phyloP scores from a whole-genome alignment of 1,140 invertebrate genomes.

The Drosophila oshimai region DNA sequence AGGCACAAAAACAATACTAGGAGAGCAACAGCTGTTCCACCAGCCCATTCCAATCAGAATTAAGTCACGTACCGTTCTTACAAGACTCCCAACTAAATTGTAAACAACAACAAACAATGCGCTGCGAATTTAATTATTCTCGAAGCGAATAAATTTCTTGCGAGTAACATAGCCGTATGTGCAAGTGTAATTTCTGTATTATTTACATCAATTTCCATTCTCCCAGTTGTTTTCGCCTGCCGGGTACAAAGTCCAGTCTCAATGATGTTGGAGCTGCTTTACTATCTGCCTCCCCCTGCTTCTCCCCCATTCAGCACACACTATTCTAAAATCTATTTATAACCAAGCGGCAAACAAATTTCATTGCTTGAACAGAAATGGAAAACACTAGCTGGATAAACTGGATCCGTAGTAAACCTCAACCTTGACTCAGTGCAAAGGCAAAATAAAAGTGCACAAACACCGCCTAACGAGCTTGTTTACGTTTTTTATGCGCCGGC shows the following conservation, averaged over 20 bases:
- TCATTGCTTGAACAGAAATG: constrained; percentile 6
- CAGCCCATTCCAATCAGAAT: constrained; percentile 50
- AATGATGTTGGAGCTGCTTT: constrained; percentile 3
- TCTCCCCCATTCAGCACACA: background rate
- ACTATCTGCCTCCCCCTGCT: background rate
- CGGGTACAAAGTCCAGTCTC: constrained; percentile 42
- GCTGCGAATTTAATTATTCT: background rate
- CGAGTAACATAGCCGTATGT: background rate
- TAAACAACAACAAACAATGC: constrained; percentile 26
- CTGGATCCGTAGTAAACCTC: constrained; percentile 30
- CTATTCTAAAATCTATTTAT: constrained; percentile 33
- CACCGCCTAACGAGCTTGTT: constrained; percentile 70
- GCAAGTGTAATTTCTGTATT: background rate
- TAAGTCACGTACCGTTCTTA: constrained; percentile 22
- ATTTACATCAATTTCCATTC: constrained; percentile 15
- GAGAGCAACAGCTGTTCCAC: constrained; percentile 57
- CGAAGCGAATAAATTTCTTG: background rate
- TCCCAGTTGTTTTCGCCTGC: constrained; percentile 5
- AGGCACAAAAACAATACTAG: constrained; percentile 11
- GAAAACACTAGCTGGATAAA: constrained; percentile 30
- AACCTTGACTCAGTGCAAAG: constrained; percentile 55
- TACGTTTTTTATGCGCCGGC: constrained; percentile 58
- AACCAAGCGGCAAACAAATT: constrained; percentile 14
- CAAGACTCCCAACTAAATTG: background rate
- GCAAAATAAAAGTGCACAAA: constrained; percentile 6